Evolutionary conservation across 2,888 invertebrate species (phyloP), one percentile per base, ranked within the genome.

Genomic region (Notocelia uddmanniana): DNA sequence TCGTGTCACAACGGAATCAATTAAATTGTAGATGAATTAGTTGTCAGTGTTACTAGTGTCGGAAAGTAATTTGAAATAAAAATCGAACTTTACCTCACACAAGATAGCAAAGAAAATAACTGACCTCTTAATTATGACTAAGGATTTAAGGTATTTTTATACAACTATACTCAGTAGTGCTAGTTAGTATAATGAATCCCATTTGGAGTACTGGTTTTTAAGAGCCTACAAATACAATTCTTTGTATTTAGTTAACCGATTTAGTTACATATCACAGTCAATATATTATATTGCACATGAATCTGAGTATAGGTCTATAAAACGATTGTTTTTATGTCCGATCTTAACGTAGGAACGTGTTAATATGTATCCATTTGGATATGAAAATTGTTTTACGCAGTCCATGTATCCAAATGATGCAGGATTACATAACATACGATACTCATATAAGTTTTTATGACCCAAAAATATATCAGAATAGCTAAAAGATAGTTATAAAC

Each of bases 101-200:
- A 41, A 41, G 13, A 41, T 0, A 15, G 13, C 0, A 41, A 41
- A 41, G 13, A 41, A n/a, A 23, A 23, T 23, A 45, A 10, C 23
- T 45, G 23, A 45, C 41, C 59, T 34, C 19, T 41, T 59, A 58
- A 1, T 9, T 58, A 64, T 19, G 26, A n/a, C 37, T 64, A 59
- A 59, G 52, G 21, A 58, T 21, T 59, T 2, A 26, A 52, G 19
- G 45, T 70, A 66, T 70, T 70, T 70, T 70, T 70, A 59, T 70
- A 70, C 48, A n/a, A 55, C 21, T 54, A n/a, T n/a, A 23, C 63
- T 52, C 34, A 63, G 52, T 34, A 34, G 31, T 31, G 50, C 19
- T 34, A 52, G 23, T 59, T 23, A 52, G 23, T 59, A n/a, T 23
- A 23, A 21, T n/a, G 15, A 21, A 41, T n/a, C 21, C 45, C 26